Percentiles rank a stretch among this genome's conserved stretches.
Conservation (phyloP, 1,140 invertebrate species). For the Thaumatotibia leucotreta region DNA sequence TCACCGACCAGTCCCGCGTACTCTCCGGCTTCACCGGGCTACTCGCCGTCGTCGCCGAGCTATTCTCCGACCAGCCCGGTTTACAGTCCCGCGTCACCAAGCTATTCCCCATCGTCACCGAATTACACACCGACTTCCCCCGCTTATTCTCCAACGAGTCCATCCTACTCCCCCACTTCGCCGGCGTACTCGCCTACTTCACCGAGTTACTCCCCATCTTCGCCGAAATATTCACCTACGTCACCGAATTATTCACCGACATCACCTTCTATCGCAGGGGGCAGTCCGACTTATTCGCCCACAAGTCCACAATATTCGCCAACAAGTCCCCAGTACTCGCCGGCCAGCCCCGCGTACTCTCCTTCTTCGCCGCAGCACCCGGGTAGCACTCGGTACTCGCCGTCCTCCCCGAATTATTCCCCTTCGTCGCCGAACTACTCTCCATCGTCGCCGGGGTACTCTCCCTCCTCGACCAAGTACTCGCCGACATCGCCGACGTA, state of each 20-base stretch:
- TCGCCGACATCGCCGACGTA: constrained; percentile 83
- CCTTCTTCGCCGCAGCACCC: constrained; percentile 83
- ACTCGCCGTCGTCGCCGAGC: constrained; percentile 86
- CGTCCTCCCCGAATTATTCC: constrained; percentile 88
- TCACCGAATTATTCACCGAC: constrained; percentile 87
- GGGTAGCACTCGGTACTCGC: constrained; percentile 84
- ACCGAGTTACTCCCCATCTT: constrained; percentile 88
- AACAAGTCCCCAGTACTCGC: constrained; percentile 88
- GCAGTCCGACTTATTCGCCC: constrained; percentile 84
- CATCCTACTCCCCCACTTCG: constrained; percentile 89
- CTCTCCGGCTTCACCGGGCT: constrained; percentile 81
- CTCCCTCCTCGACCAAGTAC: constrained; percentile 87
- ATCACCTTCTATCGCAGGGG: constrained; percentile 82
- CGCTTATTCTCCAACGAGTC: constrained; percentile 90
- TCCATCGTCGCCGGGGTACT: constrained; percentile 89
- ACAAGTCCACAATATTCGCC: constrained; percentile 91
- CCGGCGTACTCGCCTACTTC: constrained; percentile 88
- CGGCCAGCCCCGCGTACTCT: constrained; percentile 85
- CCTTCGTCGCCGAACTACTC: constrained; percentile 91
- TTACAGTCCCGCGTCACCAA: constrained; percentile 90
- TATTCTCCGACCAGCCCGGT: constrained; percentile 88
- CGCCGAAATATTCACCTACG: constrained; percentile 86
- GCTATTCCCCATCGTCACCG: constrained; percentile 89
- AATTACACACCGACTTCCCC: constrained; percentile 89
- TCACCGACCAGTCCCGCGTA: constrained; percentile 86